These are phyloP conservation scores for Drosophila rubida DNA, from an alignment of 2,888 invertebrate genomes.

Conservation along the genomic window DNA sequence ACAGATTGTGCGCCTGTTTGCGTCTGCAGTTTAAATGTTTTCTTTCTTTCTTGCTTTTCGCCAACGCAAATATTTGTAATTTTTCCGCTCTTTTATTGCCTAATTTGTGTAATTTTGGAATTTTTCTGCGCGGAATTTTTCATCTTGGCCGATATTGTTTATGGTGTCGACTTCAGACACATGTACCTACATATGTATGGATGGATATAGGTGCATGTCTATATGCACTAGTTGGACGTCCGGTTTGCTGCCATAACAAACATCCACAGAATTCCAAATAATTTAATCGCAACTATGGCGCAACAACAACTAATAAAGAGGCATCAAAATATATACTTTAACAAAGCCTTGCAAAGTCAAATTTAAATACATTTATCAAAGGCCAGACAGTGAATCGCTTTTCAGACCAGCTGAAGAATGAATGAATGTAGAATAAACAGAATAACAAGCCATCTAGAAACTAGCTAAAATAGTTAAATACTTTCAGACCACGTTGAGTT, in stretches of 20 bases:
- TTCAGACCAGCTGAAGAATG: too few relatives aligned
- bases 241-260: constrained; percentile 41
- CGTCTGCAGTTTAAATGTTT: constrained; percentile 18
- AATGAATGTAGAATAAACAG: too few relatives aligned
- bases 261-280: not conserved
- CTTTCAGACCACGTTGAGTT: too few relatives aligned
- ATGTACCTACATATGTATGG: constrained; percentile 1
- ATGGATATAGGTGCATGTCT: not conserved
- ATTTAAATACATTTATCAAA: too few relatives aligned
- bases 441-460: too few relatives aligned
- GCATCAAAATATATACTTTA: too few relatives aligned
- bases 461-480: too few relatives aligned
- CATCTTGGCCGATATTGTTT: constrained; percentile 43
- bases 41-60: constrained; percentile 31
- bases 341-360: too few relatives aligned
- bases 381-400: too few relatives aligned
- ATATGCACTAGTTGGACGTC: constrained; percentile 29
- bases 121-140: constrained; percentile 52
- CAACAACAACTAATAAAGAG: too few relatives aligned
- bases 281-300: too few relatives aligned
- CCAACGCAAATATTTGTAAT: constrained; percentile 65
- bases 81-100: constrained; percentile 51
- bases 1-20: constrained; percentile 12
- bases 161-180: constrained; percentile 16
- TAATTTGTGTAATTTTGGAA: constrained; percentile 62